Base-by-base conservation (phyloP, 2,888 invertebrate species). In the Omphaloscelis lunosa region DNA sequence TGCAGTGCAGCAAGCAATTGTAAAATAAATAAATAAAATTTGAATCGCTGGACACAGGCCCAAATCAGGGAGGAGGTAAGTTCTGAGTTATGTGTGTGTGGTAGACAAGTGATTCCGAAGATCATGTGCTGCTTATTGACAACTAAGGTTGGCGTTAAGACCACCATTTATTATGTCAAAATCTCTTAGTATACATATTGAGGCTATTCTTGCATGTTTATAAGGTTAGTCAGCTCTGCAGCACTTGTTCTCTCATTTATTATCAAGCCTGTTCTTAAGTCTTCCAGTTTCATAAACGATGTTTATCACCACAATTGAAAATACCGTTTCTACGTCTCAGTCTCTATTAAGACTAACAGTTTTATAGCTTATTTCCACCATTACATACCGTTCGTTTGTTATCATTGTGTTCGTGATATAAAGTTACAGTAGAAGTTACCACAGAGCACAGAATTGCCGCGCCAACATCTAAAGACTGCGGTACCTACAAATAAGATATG, bases 381-480 rank as follows among this genome's bases (percentile, higher is more conserved):
- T 79, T 72, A 79, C 29, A 39, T 7, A 68, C 29, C 53, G 29
- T 74, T 17, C 11, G 39, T 72, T 66, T 29, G 59, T 74, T 61
- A 80, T 77, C 58, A 62, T 62, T 61, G 29, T 67, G 11, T 27
- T 27, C 51, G 51, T 61, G 59, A 62, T 67, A 85, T 81, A 82
- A 79, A 76, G 85, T 84, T 77, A 68, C 87, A 81, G 72, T 86
- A 84, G 76, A 34, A 51, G 23, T 53, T 6, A 34, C 9, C 51
- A 67, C 51, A 67, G 34, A 34, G 51, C 17, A n/a, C 2, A 48
- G 48, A 51, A 67, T 29, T 2, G 2, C 15, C 15, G 2, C 9
- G 0, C 15, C 1, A 9, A 48, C 48, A 15, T 23, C 15, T 23
- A 67, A 15, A 29, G 12, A 29, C 11, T n/a, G 11, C 7, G 11